Base-by-base conservation (phyloP, 2,888 invertebrate genomes). In the Eulithis prunata region DNA sequence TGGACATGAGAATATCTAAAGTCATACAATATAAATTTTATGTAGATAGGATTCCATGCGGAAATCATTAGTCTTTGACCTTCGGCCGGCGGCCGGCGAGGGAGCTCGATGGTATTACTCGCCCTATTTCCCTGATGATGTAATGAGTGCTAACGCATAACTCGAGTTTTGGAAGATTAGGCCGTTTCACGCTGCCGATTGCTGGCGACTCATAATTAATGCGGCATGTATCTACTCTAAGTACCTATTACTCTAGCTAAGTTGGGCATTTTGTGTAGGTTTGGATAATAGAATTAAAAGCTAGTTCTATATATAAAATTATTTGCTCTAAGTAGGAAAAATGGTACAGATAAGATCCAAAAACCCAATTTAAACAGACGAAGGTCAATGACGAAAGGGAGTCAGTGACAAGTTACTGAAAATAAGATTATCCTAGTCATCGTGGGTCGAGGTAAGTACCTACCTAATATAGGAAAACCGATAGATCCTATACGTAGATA, bases 111-210 rank as follows among this genome's bases (percentile, higher is more conserved):
- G 73, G 78, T 57, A 60, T 63, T 57, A 64, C 80, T 75, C 82
- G 88, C 81, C 87, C 88, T 88, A 84, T 85, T 87, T 89, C 84
- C 86, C 87, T 80, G 81, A 84, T 89, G 88, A 86, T 81, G 84
- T 87, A 81, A 87, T 80, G 69, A 78, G 75, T 69, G 77, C 77
- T 78, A 81, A 74, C 71, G 68, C 69, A 57, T 64, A 68, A 60
- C 49, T 58, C 51, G 21, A 58, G 49, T 58, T 57, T 57, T 51
- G 41, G 21, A 51, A 41, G 49, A 58, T 51, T 51, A 38, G 21
- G 21, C 21, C 21, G 41, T 58, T 57, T 28, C 47, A 49, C 36
- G 56, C 52, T 12, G 5, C 8, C 28, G 32, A 12, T 28, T 32
- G 11, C 12, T 32, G 7, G 51, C 21, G 12, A 12, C 32, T 51